phyloP scores from a whole-genome alignment of 2,888 invertebrate species.

The Digitonthophagus gazella region DNA sequence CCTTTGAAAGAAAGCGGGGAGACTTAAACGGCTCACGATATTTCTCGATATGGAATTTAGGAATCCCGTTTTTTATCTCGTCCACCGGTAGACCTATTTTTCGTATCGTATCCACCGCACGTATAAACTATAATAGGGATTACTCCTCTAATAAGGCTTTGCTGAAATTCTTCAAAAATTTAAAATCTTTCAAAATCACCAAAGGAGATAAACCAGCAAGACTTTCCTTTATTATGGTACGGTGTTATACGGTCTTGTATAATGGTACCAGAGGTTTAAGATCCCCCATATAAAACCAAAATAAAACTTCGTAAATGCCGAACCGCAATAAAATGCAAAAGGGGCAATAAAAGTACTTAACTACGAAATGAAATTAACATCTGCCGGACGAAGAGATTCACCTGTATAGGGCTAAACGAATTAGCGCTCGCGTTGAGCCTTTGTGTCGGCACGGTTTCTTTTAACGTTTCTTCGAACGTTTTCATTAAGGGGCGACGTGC shows the following conservation, averaged over 20 bases:
- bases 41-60: not conserved
- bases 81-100: not conserved
- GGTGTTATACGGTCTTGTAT: not conserved
- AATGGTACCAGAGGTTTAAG: not conserved
- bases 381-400: not conserved
- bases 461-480: not conserved
- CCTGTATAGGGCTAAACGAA: not conserved
- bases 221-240: not conserved
- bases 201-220: too few relatives aligned
- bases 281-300: not conserved
- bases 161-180: too few relatives aligned
- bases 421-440: not conserved
- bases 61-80: not conserved
- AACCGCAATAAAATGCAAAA: not conserved
- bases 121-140: too few relatives aligned
- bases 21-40: not conserved
- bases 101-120: not conserved
- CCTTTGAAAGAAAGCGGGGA: not conserved
- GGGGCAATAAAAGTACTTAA: not conserved
- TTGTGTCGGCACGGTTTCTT: not conserved
- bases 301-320: not conserved
- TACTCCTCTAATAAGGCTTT: too few relatives aligned
- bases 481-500: slow-evolving; percentile 16
- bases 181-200: too few relatives aligned
- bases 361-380: not conserved